phyloP scores from a whole-genome alignment of 2,113 vertebrate species.

The Archocentrus centrarchus region DNA sequence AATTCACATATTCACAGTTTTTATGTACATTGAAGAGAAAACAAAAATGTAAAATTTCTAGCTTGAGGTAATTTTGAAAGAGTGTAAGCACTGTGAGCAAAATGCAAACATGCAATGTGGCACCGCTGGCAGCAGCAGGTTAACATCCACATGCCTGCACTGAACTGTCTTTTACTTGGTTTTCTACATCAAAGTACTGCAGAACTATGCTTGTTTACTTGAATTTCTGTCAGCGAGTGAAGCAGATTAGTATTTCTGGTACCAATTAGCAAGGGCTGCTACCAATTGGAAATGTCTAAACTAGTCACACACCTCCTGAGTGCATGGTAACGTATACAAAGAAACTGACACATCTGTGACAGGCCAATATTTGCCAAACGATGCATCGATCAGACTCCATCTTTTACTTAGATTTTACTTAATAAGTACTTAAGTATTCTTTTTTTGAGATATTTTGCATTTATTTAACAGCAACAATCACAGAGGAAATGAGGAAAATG shows the following conservation, averaged over 20 bases:
- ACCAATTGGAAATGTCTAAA: not conserved
- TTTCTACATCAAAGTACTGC: not conserved
- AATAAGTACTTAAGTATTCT: too few species aligned
- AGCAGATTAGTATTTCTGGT: not conserved
- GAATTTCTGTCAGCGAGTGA: not conserved
- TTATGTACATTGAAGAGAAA: not conserved
- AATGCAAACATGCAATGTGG: not conserved
- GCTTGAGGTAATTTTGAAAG: not conserved
- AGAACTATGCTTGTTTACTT: not conserved
- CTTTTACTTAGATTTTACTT: not conserved
- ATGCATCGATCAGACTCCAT: not conserved
- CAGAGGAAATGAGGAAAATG: slow-evolving; percentile 14
- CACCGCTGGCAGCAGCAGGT: not conserved
- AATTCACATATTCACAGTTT: not conserved
- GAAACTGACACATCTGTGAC: not conserved
- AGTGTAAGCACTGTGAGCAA: not conserved
- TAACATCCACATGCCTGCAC: not conserved
- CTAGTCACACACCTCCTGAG: not conserved
- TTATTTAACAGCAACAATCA: not conserved
- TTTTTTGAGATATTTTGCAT: not conserved
- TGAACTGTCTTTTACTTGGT: not conserved
- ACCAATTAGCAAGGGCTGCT: not conserved
- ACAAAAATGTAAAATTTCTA: not conserved
- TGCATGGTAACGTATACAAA: not conserved
- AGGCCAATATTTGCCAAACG: not conserved